Evolutionary conservation across 2,797 vertebrate species (phyloP).

Genomic region (Ambastaia sidthimunki): DNA sequence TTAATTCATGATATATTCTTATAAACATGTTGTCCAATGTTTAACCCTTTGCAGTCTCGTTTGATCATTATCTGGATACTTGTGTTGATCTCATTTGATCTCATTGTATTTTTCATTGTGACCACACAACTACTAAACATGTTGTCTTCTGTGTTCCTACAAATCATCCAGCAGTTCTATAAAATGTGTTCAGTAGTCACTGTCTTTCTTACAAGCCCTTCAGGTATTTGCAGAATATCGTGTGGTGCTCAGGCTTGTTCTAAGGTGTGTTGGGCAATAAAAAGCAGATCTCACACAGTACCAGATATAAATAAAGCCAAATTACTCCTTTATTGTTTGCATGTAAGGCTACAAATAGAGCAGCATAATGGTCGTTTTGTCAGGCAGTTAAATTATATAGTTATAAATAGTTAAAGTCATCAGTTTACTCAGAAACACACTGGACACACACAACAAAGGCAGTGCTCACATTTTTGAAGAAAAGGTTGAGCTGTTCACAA

Average conservation of each 20-base stretch:
- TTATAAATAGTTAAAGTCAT: background rate
- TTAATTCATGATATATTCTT: background rate
- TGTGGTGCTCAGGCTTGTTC: background rate
- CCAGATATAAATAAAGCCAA: background rate
- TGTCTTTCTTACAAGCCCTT: background rate
- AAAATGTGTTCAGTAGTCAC: background rate
- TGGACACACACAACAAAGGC: background rate
- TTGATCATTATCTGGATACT: no score
- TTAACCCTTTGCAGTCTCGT: background rate
- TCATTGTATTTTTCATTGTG: no score
- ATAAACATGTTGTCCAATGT: background rate
- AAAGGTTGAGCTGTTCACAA: background rate
- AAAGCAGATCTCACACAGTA: background rate
- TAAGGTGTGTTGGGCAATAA: background rate
- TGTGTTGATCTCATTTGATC: no score
- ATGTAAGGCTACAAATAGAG: background rate
- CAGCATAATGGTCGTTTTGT: background rate
- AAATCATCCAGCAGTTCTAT: background rate
- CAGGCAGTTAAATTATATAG: background rate
- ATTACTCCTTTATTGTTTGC: background rate
- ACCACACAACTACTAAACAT: no score
- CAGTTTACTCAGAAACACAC: background rate
- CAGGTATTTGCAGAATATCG: slow-evolving; percentile 24
- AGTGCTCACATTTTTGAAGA: background rate
- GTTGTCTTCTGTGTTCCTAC: background rate